These are phyloP conservation scores for Nyctereutes procyonoides DNA, from an alignment of 2,113 vertebrate genomes.

Conservation along the genomic window DNA sequence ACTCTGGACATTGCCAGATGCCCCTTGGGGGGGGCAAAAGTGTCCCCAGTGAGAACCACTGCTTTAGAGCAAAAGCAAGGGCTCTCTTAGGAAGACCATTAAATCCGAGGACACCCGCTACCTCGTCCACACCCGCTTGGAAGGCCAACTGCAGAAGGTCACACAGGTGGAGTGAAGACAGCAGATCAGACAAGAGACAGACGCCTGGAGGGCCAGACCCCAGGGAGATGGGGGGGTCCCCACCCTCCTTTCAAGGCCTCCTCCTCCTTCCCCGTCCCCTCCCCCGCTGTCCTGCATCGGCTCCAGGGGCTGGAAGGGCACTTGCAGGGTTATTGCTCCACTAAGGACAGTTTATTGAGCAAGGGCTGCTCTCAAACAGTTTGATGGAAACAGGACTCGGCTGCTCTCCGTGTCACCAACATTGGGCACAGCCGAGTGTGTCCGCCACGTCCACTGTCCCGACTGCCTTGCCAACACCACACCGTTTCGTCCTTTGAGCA, in stretches of 20 bases:
- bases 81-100: not conserved
- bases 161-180: not conserved
- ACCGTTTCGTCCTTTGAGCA: not conserved
- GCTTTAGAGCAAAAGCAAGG: not conserved
- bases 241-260: too few species aligned
- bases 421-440: not conserved
- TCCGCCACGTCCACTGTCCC: fast-evolving
- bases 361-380: not conserved
- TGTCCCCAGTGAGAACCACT: not conserved
- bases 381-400: not conserved
- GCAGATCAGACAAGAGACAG: not conserved
- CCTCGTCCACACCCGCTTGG: not conserved
- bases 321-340: not conserved
- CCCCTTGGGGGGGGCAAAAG: not conserved
- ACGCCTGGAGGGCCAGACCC: not conserved
- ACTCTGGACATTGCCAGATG: not conserved
- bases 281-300: not conserved
- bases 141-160: not conserved
- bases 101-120: not conserved
- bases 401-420: fast-evolving
- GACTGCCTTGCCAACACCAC: not conserved
- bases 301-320: not conserved
- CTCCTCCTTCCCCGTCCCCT: not conserved
- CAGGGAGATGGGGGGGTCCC: not conserved
- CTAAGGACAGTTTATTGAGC: fast-evolving